These are phyloP conservation scores for Bibio marci DNA, from an alignment of 2,888 invertebrate species.

Conservation along the genomic window DNA sequence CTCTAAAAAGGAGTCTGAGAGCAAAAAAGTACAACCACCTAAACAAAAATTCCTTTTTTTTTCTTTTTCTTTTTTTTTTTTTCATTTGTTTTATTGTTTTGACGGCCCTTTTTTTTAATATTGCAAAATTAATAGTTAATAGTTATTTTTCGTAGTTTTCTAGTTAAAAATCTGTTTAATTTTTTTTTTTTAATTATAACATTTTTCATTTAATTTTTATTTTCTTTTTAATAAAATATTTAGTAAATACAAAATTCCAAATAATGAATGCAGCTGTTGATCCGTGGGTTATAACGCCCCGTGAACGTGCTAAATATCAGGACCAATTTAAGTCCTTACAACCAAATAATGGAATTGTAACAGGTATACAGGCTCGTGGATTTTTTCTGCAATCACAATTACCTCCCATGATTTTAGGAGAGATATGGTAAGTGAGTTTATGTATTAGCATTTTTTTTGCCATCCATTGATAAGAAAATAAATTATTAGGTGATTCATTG, in stretches of 20 bases:
- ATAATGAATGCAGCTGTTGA: slow-evolving; percentile 37
- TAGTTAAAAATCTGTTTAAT: neutral
- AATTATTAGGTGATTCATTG: no score
- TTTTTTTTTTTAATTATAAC: neutral
- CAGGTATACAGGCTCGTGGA: slow-evolving; percentile 84
- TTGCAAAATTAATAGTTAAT: neutral
- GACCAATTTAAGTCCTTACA: slow-evolving; percentile 81
- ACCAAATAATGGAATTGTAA: slow-evolving; percentile 72
- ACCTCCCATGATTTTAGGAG: slow-evolving; percentile 73
- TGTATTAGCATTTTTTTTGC: neutral
- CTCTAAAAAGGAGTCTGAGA: no score
- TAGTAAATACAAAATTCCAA: no score
- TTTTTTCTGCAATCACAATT: slow-evolving; percentile 86
- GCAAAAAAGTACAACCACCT: no score
- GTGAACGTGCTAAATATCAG: slow-evolving; percentile 75
- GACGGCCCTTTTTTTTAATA: neutral
- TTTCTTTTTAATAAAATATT: no score
- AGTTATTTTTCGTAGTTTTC: neutral
- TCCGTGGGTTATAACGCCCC: slow-evolving; percentile 75
- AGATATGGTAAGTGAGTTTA: slow-evolving; percentile 65
- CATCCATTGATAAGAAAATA: no score
- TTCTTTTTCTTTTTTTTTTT: neutral
- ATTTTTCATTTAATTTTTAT: no score
- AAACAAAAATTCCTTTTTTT: no score
- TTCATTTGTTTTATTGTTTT: neutral